A percentile compares a stretch with the other conserved stretches of the same genome.
Evolutionary conservation across 2,113 vertebrate species (phyloP).

Genomic region (Anseranas semipalmata): DNA sequence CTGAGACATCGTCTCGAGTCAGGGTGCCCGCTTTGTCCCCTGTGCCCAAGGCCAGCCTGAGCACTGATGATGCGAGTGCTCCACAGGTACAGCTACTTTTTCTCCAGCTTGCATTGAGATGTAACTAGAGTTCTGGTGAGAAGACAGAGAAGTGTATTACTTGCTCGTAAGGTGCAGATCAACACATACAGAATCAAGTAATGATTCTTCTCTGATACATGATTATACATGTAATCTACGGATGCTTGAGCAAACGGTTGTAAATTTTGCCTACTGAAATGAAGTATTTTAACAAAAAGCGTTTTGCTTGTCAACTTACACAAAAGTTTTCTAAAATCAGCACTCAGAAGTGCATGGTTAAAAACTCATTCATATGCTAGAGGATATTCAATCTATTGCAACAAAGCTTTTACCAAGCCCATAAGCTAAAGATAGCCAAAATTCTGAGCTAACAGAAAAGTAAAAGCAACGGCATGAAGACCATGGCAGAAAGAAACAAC

Average conservation of each 20-base stretch:
- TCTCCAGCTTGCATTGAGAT: not conserved
- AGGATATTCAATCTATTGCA: not conserved
- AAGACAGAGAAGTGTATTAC: not conserved
- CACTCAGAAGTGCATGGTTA: not conserved
- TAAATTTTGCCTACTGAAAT: not conserved
- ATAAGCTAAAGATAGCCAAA: not conserved
- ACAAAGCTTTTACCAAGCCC: not conserved
- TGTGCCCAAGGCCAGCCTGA: not conserved
- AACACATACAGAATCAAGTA: not conserved
- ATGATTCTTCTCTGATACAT: not conserved
- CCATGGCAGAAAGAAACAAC: not conserved
- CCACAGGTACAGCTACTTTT: not conserved
- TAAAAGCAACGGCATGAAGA: not conserved
- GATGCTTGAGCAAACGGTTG: not conserved
- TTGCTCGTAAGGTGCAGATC: not conserved
- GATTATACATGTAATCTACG: not conserved
- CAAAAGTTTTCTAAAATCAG: not conserved
- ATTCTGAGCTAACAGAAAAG: not conserved
- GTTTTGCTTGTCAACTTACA: not conserved
- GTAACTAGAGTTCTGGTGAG: not conserved
- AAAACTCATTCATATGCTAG: not conserved
- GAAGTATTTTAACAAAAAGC: not conserved
- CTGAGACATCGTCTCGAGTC: not conserved
- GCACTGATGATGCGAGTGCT: fast-evolving
- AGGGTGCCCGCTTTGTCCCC: not conserved